phyloP scores from a whole-genome alignment of 1,140 invertebrate species.

The Drosophila athabasca region DNA sequence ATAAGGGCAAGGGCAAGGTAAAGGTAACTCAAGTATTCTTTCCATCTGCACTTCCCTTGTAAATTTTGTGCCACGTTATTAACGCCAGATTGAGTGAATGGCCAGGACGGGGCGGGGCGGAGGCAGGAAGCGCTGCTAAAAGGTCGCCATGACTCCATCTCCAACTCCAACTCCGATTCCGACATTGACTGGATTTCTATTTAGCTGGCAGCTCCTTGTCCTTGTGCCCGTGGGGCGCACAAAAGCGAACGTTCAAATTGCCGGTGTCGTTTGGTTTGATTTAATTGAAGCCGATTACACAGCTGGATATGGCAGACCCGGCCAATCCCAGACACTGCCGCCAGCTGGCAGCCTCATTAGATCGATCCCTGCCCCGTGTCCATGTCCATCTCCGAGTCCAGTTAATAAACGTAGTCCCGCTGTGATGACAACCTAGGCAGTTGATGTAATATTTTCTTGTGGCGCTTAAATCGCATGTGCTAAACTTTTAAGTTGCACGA shows the following conservation, averaged over 20 bases:
- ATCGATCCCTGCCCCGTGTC: constrained; percentile 34
- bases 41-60: constrained; percentile 29
- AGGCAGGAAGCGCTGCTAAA: constrained; percentile 47
- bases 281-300: constrained; percentile 81
- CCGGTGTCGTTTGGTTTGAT: constrained; percentile 69
- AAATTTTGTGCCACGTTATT: constrained; percentile 73
- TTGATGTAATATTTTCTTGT: constrained; percentile 8
- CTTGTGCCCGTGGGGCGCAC: constrained; percentile 30
- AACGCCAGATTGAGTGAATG: constrained; percentile 69
- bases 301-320: constrained; percentile 53
- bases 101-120: constrained; percentile 7
- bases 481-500: constrained; percentile 53
- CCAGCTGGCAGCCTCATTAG: constrained; percentile 67
- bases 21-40: constrained; percentile 47
- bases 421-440: constrained; percentile 20
- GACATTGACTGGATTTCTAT: constrained; percentile 16
- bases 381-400: constrained; percentile 13
- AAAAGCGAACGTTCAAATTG: constrained; percentile 71
- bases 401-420: constrained; percentile 47
- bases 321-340: constrained; percentile 9
- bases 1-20: constrained; percentile 38
- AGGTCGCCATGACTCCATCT: constrained; percentile 41
- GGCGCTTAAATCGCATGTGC: constrained; percentile 48
- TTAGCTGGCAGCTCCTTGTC: constrained; percentile 30
- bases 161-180: background rate